phyloP scores from a whole-genome alignment of 2,113 vertebrate genomes.

The Vidua macroura region DNA sequence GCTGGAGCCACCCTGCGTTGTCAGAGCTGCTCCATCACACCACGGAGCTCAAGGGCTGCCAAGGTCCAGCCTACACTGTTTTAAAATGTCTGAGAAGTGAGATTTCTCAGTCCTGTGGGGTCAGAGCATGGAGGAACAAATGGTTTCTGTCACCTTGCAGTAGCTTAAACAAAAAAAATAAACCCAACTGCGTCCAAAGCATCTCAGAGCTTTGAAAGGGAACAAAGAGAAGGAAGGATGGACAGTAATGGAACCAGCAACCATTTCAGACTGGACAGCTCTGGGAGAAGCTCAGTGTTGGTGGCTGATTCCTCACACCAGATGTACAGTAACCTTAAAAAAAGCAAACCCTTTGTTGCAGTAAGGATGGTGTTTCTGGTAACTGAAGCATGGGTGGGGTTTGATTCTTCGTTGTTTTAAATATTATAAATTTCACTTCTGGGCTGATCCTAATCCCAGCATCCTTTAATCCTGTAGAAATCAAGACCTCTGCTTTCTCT shows the following conservation, averaged over 20 bases:
- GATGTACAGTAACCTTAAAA: not conserved
- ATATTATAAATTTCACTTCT: not conserved
- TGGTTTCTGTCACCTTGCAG: not conserved
- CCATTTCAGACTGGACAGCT: not conserved
- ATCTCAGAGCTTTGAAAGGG: not conserved
- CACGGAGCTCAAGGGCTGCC: not conserved
- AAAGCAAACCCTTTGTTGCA: not conserved
- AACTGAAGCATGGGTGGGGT: not conserved
- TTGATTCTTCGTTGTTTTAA: not conserved
- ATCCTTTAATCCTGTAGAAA: not conserved
- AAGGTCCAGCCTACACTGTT: not conserved
- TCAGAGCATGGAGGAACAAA: not conserved
- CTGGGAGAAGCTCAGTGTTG: not conserved
- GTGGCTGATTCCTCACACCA: not conserved
- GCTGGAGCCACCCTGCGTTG: not conserved
- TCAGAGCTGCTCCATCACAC: not conserved
- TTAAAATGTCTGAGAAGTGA: not conserved
- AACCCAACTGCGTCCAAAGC: not conserved
- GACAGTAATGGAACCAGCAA: not conserved
- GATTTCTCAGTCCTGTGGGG: not conserved
- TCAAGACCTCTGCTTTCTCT: not conserved
- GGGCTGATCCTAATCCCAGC: not conserved
- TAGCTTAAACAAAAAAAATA: not conserved
- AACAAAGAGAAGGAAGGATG: rapidly evolving
- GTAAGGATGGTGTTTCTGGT: not conserved